Percentiles rank a stretch among this genome's conserved stretches.
Evolutionary conservation across 2,888 invertebrate genomes (phyloP).

Genomic region (Tubulanus polymorphus): DNA sequence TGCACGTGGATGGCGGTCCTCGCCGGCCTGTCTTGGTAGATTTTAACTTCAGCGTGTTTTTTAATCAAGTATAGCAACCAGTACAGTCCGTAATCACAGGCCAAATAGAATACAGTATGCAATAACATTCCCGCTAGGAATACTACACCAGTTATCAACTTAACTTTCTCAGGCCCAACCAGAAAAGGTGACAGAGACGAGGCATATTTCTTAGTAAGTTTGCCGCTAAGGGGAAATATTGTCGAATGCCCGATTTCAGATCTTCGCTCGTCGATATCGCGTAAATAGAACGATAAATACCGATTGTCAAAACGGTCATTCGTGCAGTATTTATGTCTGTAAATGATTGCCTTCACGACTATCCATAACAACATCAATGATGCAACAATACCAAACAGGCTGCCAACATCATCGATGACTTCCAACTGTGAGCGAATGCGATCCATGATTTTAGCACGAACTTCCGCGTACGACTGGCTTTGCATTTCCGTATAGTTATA

Average conservation of each 20-base stretch:
- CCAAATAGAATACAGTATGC: constrained; percentile 70
- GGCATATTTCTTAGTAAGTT: constrained; percentile 47
- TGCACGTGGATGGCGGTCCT: constrained; percentile 63
- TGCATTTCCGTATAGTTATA: constrained; percentile 34
- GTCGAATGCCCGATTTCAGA: constrained; percentile 37
- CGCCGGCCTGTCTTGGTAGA: constrained; percentile 36
- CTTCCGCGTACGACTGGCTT: constrained; percentile 32
- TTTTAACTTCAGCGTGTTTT: constrained; percentile 52
- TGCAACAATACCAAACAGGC: constrained; percentile 25
- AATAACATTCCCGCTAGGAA: constrained; percentile 66
- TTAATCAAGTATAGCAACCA: constrained; percentile 65
- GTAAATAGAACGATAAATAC: constrained; percentile 45
- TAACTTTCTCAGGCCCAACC: constrained; percentile 60
- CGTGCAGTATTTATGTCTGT: constrained; percentile 36
- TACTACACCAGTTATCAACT: constrained; percentile 58
- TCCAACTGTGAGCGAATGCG: constrained; percentile 28
- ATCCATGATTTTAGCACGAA: constrained; percentile 31
- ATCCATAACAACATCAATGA: constrained; percentile 26
- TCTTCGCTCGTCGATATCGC: constrained; percentile 46
- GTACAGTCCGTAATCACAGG: constrained; percentile 73
- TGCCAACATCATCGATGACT: constrained; percentile 17
- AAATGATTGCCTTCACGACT: constrained; percentile 33
- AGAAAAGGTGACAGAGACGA: constrained; percentile 45
- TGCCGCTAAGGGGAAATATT: constrained; percentile 49
- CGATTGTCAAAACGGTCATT: constrained; percentile 48